These are phyloP conservation scores for Leptopilina syphax DNA, from an alignment of 2,888 invertebrate genomes.

Conservation along the genomic window DNA sequence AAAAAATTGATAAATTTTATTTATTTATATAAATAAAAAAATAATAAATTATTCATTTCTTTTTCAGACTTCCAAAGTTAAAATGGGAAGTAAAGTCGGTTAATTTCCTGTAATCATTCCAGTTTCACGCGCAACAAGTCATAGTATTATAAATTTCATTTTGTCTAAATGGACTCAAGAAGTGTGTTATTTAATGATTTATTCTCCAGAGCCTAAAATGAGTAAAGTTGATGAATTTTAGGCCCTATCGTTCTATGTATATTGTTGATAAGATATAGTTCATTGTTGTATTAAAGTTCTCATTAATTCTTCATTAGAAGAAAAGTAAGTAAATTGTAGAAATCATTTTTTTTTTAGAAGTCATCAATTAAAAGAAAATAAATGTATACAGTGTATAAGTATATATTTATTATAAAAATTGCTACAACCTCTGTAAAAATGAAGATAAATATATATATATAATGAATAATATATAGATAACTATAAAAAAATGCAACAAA, in stretches of 20 bases:
- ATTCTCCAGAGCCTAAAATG: background rate
- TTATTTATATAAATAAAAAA: no score
- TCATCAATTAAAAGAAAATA: background rate
- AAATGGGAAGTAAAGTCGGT: conserved; percentile 83
- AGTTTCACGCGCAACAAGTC: conserved; percentile 37
- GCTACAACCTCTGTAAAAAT: conserved; percentile 5
- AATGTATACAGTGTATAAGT: conserved; percentile 5
- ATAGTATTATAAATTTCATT: conserved; percentile 32
- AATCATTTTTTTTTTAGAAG: background rate
- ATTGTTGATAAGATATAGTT: conserved; percentile 24
- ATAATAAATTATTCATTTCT: background rate
- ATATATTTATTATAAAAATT: conserved; percentile 26
- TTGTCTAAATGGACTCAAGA: conserved; percentile 20
- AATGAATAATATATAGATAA: background rate
- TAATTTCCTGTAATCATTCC: conserved; percentile 32
- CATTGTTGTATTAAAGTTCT: conserved; percentile 37
- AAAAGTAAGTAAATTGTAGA: conserved; percentile 11
- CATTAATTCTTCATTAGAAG: conserved; percentile 13
- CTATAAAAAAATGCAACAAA: conserved; percentile 1
- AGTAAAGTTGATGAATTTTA: background rate
- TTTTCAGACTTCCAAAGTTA: conserved; percentile 84
- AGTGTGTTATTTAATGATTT: conserved; percentile 24
- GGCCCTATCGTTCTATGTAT: conserved; percentile 1
- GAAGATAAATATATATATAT: conserved; percentile 14
- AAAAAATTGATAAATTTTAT: conserved; percentile 13